Base-by-base conservation (phyloP, 30 jellyfish, hydroid and myxozoan genomes). In the Mastigias papua region DNA sequence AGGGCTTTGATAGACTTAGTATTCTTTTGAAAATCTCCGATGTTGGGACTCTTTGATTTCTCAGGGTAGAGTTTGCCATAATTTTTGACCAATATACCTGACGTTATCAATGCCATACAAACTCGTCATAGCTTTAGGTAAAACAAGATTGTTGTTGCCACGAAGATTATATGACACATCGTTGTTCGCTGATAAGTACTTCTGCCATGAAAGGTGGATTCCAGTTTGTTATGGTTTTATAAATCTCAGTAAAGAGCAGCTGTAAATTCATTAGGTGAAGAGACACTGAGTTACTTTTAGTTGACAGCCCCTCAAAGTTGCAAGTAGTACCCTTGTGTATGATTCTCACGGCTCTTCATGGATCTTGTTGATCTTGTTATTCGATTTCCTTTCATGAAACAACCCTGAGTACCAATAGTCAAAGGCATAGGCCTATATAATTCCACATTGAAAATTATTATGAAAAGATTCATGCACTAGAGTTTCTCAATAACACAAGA, bases 41-140 rank as follows among this genome's bases (percentile, higher is more conserved):
- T 34, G 82, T 17, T 71, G 29, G 13, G 82, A 33, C 51, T 7
- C 82, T 28, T 10, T 61, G 34, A 61, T 61, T 61, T 61, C 73
- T 61, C 20, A 6, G 9, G 34, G 73, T 20, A 61, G 73, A 61
- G 73, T 61, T 20, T 61, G 73, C 73, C 73, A 61, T 61, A 61
- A 61, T 61, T 61, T 61, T 67, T 67, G 79, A 26, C 79, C 79
- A 67, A 67, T 48, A 67, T 15, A 67, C 79, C 79, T 67, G 79
- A 67, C 37, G 26, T 33, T 0, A 67, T 67, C 79, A 67, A 67
- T 67, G 79, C 13, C 79, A 67, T 67, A 67, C 48, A 26, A 26
- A 26, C 26, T 67, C 48, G 79, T 29, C 48, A 49, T 67, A 25
- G 48, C 79, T 25, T 67, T 67, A 26, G 37, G 48, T 42, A 67